Percentiles rank a stretch among this genome's conserved stretches.
phyloP scores from a whole-genome alignment of 1,140 invertebrate species.

The Drosophila ironensis region DNA sequence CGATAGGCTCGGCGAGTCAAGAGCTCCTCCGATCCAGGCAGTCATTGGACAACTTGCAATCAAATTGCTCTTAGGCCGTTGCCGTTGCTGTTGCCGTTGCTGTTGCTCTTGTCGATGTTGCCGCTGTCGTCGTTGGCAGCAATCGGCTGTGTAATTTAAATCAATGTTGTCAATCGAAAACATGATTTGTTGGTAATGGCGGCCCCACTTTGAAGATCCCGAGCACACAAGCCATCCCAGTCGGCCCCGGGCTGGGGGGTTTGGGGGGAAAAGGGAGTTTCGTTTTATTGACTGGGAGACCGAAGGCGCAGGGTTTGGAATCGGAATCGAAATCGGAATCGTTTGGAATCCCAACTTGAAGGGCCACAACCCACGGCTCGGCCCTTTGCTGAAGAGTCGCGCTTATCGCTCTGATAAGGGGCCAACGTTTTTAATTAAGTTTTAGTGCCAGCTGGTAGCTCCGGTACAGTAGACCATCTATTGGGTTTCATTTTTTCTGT shows the following conservation, averaged over 20 bases:
- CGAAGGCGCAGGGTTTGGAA: conserved; percentile 12
- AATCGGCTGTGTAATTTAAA: conserved; percentile 81
- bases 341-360: conserved; percentile 7
- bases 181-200: conserved; percentile 81
- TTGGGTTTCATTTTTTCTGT: conserved; percentile 1
- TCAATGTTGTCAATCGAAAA: conserved; percentile 82
- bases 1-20: conserved; percentile 63
- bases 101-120: conserved; percentile 47
- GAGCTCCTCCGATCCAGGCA: conserved; percentile 47
- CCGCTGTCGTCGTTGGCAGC: conserved; percentile 58
- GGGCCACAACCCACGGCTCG: conserved; percentile 17
- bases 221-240: too few species aligned
- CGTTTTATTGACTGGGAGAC: conserved; percentile 40
- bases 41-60: conserved; percentile 61
- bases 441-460: conserved; percentile 50
- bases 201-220: conserved; percentile 75
- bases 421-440: conserved; percentile 75
- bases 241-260: too few species aligned
- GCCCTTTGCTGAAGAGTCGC: conserved; percentile 14
- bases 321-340: neutral
- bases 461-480: conserved; percentile 38
- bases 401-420: conserved; percentile 70
- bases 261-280: conserved; percentile 5
- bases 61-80: conserved; percentile 65
- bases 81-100: conserved; percentile 38